Evolutionary conservation across 2,797 vertebrate genomes (phyloP).

Genomic region (Semaprochilodus insignis): DNA sequence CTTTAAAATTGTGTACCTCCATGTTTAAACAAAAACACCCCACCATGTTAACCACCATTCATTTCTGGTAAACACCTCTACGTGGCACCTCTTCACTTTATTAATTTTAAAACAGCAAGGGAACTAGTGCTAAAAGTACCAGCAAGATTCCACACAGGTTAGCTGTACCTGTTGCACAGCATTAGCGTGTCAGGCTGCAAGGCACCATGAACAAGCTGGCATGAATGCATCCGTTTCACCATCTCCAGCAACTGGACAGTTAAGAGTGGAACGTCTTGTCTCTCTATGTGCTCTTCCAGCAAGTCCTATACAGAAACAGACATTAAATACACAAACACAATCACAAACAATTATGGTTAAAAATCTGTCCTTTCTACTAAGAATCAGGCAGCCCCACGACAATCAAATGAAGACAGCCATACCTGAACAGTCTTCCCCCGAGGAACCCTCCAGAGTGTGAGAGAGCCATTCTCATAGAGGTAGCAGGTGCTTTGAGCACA

Average conservation of each 20-base stretch:
- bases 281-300: neutral
- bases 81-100: neutral
- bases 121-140: neutral
- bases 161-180: constrained; percentile 60
- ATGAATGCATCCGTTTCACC: constrained; percentile 65
- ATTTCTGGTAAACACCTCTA: neutral
- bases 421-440: constrained; percentile 41
- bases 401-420: neutral
- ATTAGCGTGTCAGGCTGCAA: constrained; percentile 60
- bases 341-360: neutral
- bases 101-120: neutral
- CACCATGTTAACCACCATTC: neutral
- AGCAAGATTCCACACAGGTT: neutral
- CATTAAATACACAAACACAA: neutral
- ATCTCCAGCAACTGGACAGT: constrained; percentile 62
- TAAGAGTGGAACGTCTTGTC: constrained; percentile 6
- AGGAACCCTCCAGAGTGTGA: constrained; percentile 63
- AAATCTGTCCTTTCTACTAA: neutral
- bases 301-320: constrained; percentile 12
- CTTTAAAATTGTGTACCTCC: too few relatives aligned
- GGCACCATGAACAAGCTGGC: constrained; percentile 65
- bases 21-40: too few relatives aligned
- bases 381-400: too few relatives aligned
- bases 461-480: constrained; percentile 67
- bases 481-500: constrained; percentile 60